Evolutionary conservation across 2,797 vertebrate genomes (phyloP).

Genomic region (Scyliorhinus canicula): DNA sequence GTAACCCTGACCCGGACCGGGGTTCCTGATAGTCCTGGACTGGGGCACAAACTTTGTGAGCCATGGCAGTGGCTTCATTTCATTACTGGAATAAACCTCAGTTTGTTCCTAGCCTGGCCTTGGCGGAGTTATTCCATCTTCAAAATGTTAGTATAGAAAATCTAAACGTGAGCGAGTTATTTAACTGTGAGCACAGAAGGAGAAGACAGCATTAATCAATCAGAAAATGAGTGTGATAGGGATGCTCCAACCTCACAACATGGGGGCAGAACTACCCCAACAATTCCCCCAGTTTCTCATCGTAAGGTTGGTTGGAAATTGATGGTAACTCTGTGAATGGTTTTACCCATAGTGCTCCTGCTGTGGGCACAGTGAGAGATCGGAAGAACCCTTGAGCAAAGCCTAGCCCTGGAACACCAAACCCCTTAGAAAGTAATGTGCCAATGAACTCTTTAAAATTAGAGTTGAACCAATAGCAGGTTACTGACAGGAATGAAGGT

Average conservation of each 20-base stretch:
- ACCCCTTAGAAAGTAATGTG: neutral
- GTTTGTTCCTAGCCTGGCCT: no score
- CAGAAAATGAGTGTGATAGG: neutral
- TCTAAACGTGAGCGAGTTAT: neutral
- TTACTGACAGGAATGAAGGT: conserved; percentile 1
- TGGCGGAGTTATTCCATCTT: no score
- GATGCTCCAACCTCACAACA: neutral
- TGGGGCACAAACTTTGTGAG: no score
- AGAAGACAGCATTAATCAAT: neutral
- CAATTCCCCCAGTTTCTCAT: neutral
- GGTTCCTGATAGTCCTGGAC: no score
- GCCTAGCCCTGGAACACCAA: neutral
- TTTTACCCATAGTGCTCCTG: neutral
- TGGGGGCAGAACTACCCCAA: neutral
- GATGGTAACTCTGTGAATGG: neutral
- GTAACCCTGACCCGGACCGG: no score
- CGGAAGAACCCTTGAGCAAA: no score
- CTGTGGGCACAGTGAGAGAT: neutral
- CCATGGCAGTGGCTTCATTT: no score
- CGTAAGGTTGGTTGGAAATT: neutral
- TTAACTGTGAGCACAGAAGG: neutral
- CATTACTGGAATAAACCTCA: no score
- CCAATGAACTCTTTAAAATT: neutral
- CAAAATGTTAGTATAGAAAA: neutral
- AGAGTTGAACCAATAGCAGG: neutral